A percentile compares a stretch with the other conserved stretches of the same genome.
Evolutionary conservation across 2,797 vertebrate genomes (phyloP).

Genomic region (Craterocephalus amniculus): DNA sequence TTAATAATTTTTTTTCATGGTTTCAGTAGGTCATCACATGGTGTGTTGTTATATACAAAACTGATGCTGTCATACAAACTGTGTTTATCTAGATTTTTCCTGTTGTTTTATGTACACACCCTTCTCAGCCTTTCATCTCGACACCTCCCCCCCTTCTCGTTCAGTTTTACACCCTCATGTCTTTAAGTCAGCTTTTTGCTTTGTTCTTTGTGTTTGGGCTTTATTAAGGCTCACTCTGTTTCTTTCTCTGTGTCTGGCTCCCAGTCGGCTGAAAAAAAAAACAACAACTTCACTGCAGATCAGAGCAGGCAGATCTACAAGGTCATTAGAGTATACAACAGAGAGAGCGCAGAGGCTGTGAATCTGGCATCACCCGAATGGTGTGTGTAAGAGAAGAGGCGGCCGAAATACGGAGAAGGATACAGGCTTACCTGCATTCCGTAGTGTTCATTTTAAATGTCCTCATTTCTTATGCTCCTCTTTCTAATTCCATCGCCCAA

Average conservation of each 20-base stretch:
- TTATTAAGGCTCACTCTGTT: conserved; percentile 39
- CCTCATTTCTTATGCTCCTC: conserved; percentile 20
- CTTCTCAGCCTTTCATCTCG: conserved; percentile 36
- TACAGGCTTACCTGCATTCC: conserved; percentile 13
- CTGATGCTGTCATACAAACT: neutral
- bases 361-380: conserved; percentile 44
- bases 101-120: conserved; percentile 23
- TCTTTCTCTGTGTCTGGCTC: conserved; percentile 41
- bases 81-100: neutral
- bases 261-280: conserved; percentile 40
- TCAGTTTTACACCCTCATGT: conserved; percentile 24
- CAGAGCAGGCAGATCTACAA: conserved; percentile 71
- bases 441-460: conserved; percentile 19
- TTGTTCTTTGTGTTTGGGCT: conserved; percentile 14
- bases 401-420: neutral
- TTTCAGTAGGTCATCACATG: too few species aligned
- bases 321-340: conserved; percentile 73
- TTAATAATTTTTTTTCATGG: too few species aligned
- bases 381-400: conserved; percentile 14
- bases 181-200: conserved; percentile 27
- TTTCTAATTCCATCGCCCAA: conserved; percentile 35
- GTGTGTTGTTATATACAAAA: conserved; percentile 4
- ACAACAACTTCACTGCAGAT: conserved; percentile 64
- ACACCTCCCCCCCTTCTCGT: conserved; percentile 18
- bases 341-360: conserved; percentile 46